A percentile compares a stretch with the other conserved stretches of the same genome.
Conservation (phyloP, 2,113 vertebrate genomes). For the Sialia sialis region DNA sequence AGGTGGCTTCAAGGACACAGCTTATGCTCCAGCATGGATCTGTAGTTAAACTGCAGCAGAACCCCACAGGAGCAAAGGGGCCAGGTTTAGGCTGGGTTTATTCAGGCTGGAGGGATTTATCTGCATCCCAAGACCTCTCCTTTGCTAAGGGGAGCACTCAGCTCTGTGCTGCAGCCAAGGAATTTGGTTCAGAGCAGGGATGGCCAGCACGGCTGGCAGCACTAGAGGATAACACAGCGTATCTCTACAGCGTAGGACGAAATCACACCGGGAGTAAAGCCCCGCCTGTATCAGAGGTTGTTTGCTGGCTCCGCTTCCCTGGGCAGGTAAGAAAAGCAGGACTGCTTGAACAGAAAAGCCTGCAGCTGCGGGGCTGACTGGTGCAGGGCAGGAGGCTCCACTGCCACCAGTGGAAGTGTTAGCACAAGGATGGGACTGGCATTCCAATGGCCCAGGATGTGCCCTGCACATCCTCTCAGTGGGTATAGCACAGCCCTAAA, state of each 20-base stretch:
- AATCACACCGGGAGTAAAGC: background rate
- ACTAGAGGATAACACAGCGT: background rate
- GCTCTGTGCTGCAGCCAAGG: background rate
- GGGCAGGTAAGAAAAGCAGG: background rate
- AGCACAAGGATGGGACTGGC: background rate
- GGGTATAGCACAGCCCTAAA: rapidly evolving
- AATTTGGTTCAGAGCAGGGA: background rate
- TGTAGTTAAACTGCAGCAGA: background rate
- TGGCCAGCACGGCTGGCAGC: rapidly evolving
- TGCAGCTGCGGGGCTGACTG: background rate
- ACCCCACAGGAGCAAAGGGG: rapidly evolving
- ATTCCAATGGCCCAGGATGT: rapidly evolving
- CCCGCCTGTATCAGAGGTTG: rapidly evolving
- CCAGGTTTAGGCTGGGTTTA: background rate
- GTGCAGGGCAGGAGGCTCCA: rapidly evolving
- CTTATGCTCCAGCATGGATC: background rate
- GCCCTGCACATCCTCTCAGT: rapidly evolving
- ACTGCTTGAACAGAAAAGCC: background rate
- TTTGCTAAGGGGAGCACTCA: background rate
- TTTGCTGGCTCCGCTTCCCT: background rate
- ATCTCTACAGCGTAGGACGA: rapidly evolving
- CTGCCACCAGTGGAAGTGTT: rapidly evolving
- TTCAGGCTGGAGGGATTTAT: background rate
- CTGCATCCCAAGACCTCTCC: background rate
- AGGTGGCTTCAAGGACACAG: rapidly evolving